Base-by-base conservation (phyloP, 2,888 invertebrate genomes). In the Eilema griseolum region DNA sequence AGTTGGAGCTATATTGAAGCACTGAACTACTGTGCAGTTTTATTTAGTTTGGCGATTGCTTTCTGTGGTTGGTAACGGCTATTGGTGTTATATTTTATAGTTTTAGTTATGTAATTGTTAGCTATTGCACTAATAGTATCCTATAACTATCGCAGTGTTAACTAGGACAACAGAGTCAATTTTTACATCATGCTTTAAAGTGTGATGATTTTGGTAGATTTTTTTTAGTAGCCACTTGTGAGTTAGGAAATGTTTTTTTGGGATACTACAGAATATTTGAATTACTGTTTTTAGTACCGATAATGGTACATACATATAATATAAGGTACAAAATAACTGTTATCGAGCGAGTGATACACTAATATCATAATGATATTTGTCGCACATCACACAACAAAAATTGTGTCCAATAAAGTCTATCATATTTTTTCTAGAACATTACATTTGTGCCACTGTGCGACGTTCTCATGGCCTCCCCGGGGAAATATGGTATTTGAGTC, bases 401-500 rank as follows among this genome's bases (percentile, higher is more conserved):
- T 59, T 12, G 24, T 56, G 8, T 26, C 24, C 23, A 8, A 28
- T 16, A 56, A n/a, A 63, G 5, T 63, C 23, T 20, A 69, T 64
- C 23, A 60, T 64, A 67, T 65, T 61, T 72, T 74, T 52, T 66
- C 62, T 20, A 41, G 52, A 61, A 37, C 37, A 56, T 66, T 66
- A 41, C 23, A 68, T 41, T 46, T 20, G 60, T 57, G 16, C 23
- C 63, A 57, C 72, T 23, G 65, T 56, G 70, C 57, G 70, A 62
- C 67, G 33, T 61, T 61, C 62, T 62, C 64, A 26, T 68, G 20
- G 62, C 56, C 41, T 68, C 80, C 71, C 73, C 31, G 67, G 80
- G 83, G 81, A 81, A 83, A 83, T 83, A 74, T 77, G 66, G 61
- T 60, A 64, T 72, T 64, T 33, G 67, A 66, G 72, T 75, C 67